Evolutionary conservation across 1,140 invertebrate species (phyloP), one percentile per base, ranked within the genome.

Genomic region (Propsilocerus akamusi): DNA sequence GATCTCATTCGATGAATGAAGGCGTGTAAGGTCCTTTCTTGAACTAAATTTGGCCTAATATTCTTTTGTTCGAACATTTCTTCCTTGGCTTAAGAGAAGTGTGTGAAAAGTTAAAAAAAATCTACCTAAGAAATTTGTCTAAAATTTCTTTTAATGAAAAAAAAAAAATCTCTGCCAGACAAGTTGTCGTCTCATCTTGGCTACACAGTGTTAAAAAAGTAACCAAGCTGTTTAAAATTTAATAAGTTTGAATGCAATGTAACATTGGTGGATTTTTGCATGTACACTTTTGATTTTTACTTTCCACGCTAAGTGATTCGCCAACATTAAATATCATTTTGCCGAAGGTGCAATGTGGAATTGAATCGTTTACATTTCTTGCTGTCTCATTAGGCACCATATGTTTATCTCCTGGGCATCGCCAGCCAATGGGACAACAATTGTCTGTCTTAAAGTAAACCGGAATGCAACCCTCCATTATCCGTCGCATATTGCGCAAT

Each of bases 391-490:
- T 25, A 41, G 23, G 32, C n/a, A 48, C 10, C 14, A 48, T 28
- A 37, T 46, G n/a, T 23, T 51, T 8, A 14, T 20, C 17, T 11
- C 30, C 25, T 12, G 37, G 63, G 54, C 71, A 74, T 49, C 65
- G 57, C 55, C 70, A 73, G 20, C 59, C 62, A 46, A 72, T 69
- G 2, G 71, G 70, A 49, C 72, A 73, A 50, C 65, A 65, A 12
- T 57, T 57, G 41, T 51, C 56, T 48, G 57, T 61, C 4, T 62
- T 59, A 26, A 60, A 57, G 52, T 69, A 72, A 1, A 72, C 56
- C 2, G 72, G 72, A 1, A 68, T 66, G 53, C 72, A 74, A 14
- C 66, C 68, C 6, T 64, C 53, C 8, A 58, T 53, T 4, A 74
- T 55, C 23, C 65, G 58, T 12, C 62, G 56, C 30, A 67, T 64